Percentiles rank a stretch among this genome's conserved stretches.
Evolutionary conservation across 1,140 invertebrate genomes (phyloP).

Genomic region (Littorina saxatilis): DNA sequence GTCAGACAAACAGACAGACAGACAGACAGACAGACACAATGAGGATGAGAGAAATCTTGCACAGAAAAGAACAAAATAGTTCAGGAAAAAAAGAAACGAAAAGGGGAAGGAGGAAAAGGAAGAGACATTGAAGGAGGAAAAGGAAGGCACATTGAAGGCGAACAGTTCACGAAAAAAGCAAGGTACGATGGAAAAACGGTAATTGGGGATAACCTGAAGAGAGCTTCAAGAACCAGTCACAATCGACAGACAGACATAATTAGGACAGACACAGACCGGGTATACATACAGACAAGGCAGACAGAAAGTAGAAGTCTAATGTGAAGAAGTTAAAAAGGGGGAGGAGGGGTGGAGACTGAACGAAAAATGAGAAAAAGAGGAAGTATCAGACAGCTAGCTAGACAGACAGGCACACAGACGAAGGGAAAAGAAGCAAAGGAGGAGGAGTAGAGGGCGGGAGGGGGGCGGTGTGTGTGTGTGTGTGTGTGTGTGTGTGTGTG

Average conservation of each 20-base stretch:
- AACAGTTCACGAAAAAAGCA: no score
- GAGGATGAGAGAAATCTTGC: no score
- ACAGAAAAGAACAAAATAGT: no score
- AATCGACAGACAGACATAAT: no score
- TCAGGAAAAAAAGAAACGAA: neutral
- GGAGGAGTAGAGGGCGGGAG: neutral
- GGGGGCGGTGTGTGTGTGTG: neutral
- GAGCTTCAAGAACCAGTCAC: no score
- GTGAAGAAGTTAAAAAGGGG: constrained; percentile 3
- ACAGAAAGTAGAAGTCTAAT: no score
- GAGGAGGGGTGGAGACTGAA: neutral
- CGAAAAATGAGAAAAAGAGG: neutral
- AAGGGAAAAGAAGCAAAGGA: no score
- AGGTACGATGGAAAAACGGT: neutral
- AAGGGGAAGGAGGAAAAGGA: neutral
- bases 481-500: neutral
- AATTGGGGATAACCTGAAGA: no score
- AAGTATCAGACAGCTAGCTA: neutral
- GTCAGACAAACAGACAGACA: no score
- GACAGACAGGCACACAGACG: neutral
- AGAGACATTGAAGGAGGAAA: neutral
- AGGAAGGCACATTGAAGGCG: neutral
- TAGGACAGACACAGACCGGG: no score
- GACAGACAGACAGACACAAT: no score
- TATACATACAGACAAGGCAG: no score